phyloP scores from a whole-genome alignment of 2,888 invertebrate species.

The Brachypalpus laphriformis region DNA sequence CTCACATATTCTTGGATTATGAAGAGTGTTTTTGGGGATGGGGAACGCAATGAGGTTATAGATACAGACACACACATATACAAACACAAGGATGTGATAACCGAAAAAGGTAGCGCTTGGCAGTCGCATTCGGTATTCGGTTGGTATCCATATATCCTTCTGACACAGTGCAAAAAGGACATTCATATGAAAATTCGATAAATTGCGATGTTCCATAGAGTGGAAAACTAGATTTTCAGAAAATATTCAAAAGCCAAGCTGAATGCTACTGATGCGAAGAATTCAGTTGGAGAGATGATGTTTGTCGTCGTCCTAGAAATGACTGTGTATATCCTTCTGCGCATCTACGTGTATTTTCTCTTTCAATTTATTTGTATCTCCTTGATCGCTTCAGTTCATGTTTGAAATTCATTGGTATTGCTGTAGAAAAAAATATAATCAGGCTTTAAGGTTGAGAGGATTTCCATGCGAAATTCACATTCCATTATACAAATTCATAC shows the following conservation, averaged over 20 bases:
- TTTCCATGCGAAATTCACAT: neutral
- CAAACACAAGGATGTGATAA: slow-evolving; percentile 14
- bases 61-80: neutral
- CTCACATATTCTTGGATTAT: slow-evolving; percentile 50
- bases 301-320: slow-evolving; percentile 35
- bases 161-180: slow-evolving; percentile 55
- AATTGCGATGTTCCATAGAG: slow-evolving; percentile 78
- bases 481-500: neutral
- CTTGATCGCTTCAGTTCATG: slow-evolving; percentile 38
- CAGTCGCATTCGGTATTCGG: slow-evolving; percentile 30
- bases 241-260: slow-evolving; percentile 60
- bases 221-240: slow-evolving; percentile 80
- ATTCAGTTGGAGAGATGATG: slow-evolving; percentile 50
- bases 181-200: slow-evolving; percentile 75
- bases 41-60: slow-evolving; percentile 31
- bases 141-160: slow-evolving; percentile 15
- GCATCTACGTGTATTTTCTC: neutral
- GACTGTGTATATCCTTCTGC: neutral
- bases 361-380: slow-evolving; percentile 18
- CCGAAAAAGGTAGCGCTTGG: slow-evolving; percentile 28
- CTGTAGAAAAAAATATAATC: slow-evolving; percentile 5
- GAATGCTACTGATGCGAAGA: slow-evolving; percentile 61
- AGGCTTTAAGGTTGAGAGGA: slow-evolving; percentile 26
- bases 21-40: slow-evolving; percentile 12
- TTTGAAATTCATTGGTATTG: slow-evolving; percentile 21